A percentile compares a stretch with the other conserved stretches of the same genome.
phyloP scores from a whole-genome alignment of 2,888 invertebrate genomes.

The Acrobasis suavella region DNA sequence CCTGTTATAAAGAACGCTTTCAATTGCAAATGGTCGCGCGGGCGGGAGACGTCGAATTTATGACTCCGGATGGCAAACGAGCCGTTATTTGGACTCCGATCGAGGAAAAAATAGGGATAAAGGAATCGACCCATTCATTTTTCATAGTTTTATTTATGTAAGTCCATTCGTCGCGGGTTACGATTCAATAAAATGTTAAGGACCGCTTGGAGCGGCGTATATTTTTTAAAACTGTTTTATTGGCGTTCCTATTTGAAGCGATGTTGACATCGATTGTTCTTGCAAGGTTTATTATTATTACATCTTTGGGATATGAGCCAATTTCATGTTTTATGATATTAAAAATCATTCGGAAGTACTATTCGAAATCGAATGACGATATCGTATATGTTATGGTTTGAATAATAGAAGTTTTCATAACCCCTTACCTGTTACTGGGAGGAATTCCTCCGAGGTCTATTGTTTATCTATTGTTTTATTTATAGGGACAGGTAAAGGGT shows the following conservation, averaged over 20 bases:
- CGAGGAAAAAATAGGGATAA: conserved; percentile 67
- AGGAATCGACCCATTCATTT: conserved; percentile 69
- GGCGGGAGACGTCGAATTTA: conserved; percentile 68
- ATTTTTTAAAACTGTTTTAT: conserved; percentile 29
- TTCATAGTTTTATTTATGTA: conserved; percentile 74
- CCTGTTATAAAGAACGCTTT: conserved; percentile 75
- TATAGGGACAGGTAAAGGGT: too few species aligned
- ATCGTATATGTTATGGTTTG: too few species aligned
- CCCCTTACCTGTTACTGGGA: too few species aligned
- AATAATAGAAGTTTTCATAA: too few species aligned
- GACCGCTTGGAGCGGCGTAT: conserved; percentile 33
- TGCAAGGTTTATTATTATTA: too few species aligned
- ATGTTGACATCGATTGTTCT: conserved; percentile 14
- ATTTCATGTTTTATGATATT: too few species aligned
- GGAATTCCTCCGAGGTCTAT: too few species aligned
- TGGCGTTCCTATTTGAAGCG: conserved; percentile 14
- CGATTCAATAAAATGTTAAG: conserved; percentile 58
- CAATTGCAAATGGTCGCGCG: conserved; percentile 76
- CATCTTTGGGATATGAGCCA: too few species aligned
- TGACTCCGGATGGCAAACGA: conserved; percentile 65
- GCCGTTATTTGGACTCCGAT: conserved; percentile 67
- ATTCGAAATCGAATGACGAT: too few species aligned
- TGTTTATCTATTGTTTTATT: too few species aligned
- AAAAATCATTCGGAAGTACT: too few species aligned
- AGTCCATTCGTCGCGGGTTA: conserved; percentile 56